Evolutionary conservation across 2,113 vertebrate species (phyloP).

Genomic region (Hypomesus transpacificus): DNA sequence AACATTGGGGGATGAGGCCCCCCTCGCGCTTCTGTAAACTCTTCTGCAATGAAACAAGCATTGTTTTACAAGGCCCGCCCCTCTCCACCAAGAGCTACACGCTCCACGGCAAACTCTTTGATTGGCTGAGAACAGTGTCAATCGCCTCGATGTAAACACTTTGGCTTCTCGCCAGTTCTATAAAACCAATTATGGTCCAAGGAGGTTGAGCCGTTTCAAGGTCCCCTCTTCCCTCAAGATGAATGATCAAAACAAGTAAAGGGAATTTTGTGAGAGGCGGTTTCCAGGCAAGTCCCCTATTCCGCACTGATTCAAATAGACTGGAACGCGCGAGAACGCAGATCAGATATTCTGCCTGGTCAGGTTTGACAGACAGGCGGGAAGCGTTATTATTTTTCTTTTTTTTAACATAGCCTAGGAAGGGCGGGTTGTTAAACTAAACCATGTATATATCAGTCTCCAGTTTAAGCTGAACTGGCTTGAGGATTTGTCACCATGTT

Average conservation of each 20-base stretch:
- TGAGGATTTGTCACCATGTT: background rate
- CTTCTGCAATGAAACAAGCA: constrained; percentile 85
- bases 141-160: constrained; percentile 75
- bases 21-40: constrained; percentile 76
- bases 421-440: background rate
- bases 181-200: constrained; percentile 88
- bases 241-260: constrained; percentile 79
- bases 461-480: constrained; percentile 2
- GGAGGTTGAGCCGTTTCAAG: constrained; percentile 83
- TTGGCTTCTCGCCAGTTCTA: constrained; percentile 82
- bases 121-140: constrained; percentile 71
- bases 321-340: constrained; percentile 59
- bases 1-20: constrained; percentile 62
- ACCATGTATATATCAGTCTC: background rate
- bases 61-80: constrained; percentile 81
- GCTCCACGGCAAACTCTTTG: background rate
- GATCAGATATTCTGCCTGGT: background rate
- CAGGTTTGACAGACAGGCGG: background rate
- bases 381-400: background rate
- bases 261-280: constrained; percentile 68
- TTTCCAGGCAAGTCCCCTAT: constrained; percentile 73
- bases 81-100: constrained; percentile 46
- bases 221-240: constrained; percentile 72
- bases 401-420: background rate
- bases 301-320: constrained; percentile 65